Evolutionary conservation across 2,113 vertebrate species (phyloP), one percentile per base, ranked within the genome.

Genomic region (Amphiprion ocellaris): DNA sequence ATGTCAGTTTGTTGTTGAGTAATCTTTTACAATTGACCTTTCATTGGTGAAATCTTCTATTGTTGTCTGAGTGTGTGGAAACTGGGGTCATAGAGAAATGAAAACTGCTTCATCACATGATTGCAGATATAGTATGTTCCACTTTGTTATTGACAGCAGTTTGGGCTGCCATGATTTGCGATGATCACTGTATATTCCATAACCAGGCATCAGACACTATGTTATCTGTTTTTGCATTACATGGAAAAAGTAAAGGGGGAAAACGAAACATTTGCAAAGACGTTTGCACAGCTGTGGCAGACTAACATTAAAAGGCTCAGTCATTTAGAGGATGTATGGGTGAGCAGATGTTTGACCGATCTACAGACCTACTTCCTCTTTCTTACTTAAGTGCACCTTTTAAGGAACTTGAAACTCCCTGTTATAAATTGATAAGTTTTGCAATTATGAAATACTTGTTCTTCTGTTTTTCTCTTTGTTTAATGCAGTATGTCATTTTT

Each of bases 341-440:
- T 17, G 50, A 37, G 70, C 77, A 71, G 64, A 49, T 74, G 61
- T 7, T 61, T 70, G 9, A 49, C 72, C 39, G 24, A 52, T 4
- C 30, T 0, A 19, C 17, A 41, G 26, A 46, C 19, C 12, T 58
- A 56, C 87, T 93, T 94, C 93, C 90, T 84, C 81, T 70, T 91
- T 72, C 19, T 63, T 52, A 65, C 56, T 84, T 78, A n/a, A 41
- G 21, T 1, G 1, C 1, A n/a, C 16, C 3, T 52, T 74, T 80
- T 54, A 72, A 62, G 30, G 44, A 90, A 86, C 50, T 16, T 52
- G 10, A 63, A 75, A 60, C 41, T n/a, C 0, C 1, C 24, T 47
- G 15, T 23, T 24, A 17, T 10, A 11, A 33, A 59, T 15, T 46
- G 1, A 14, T 5, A 37, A 21, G 54, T 1, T 68, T 46, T 64